Base-by-base conservation (phyloP, 2,797 vertebrate genomes). In the Epinephelus awoara region DNA sequence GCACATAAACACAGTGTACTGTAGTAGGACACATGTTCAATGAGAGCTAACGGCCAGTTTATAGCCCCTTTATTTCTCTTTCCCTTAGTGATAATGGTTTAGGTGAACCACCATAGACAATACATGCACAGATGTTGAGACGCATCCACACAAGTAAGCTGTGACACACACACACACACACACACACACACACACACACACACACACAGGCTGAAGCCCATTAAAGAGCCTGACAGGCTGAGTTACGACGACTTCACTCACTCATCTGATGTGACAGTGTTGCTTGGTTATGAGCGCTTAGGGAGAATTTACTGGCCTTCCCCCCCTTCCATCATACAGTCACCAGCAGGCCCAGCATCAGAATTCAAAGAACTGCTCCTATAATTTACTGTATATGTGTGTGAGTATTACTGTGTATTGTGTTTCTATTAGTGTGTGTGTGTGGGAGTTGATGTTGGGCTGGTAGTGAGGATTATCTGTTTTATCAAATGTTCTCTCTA, bases 231-330 rank as follows among this genome's bases (percentile, higher is more conserved):
- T 86, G 89, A 84, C 89, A 88, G 63, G 66, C 75, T 79, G 85
- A 88, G 78, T 87, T 87, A 89, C 14, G 44, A 72, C 71, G n/a
- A 55, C 57, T 83, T 86, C 82, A 79, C 68, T 83, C 77, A 80
- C 75, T 92, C 82, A 83, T 88, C 72, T 70, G 67, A 78, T 80
- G 67, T 89, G 90, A 91, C 88, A 88, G 83, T 82, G 81, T 82
- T 80, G 72, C 72, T 72, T 66, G 77, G 83, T 89, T 92, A 88
- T 89, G 80, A 86, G 79, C 62, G 52, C 79, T 86, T 79, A 79
- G 77, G 79, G 77, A 75, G 62, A 85, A 85, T 86, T 90, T 87
- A 87, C 72, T 73, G 56, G 42, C 50, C 52, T 56, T 58, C 67
- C 61, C 64, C 69, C 59, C 59, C 49, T 69, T 84, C 83, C 52